Evolutionary conservation across 2,888 invertebrate species (phyloP), one percentile per base, ranked within the genome.

Genomic region (Flabesymbios commensalis): DNA sequence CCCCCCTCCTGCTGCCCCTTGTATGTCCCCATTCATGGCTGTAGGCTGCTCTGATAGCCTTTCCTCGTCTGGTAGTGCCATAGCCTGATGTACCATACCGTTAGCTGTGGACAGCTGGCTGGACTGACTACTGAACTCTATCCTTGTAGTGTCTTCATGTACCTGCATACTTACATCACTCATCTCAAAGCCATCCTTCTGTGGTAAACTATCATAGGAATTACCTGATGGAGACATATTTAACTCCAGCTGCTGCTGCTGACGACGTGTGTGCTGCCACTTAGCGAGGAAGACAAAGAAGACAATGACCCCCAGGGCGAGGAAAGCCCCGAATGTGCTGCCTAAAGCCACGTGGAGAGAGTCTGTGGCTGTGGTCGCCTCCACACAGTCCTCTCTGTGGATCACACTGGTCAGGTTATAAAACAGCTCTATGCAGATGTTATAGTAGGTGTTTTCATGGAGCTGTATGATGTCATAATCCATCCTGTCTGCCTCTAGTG

Each of bases 321-420:
- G 59, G 57, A 70, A 70, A 3, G 70, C 70, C n/a, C 70, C 70
- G 32, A 70, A 69, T 29, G 68, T 67, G 57, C 68, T 69, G 41
- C 70, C 70, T 3, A 70, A 60, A 17, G 70, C 70, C 36, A 70
- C 69, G n/a, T 63, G 54, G 39, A 70, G 57, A 14, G 70, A 70
- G 57, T 69, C 67, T 42, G 59, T 63, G 29, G 63, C 52, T 31
- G 70, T 70, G 17, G 66, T 58, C 3, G 63, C 67, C 29, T 59
- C 45, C 24, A 69, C 57, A 55, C 70, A 70, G 19, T 41, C 22
- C 24, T 56, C 48, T 17, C 26, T 26, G 26, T 29, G 42, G 52
- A 36, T 39, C 36, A 58, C 51, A n/a, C 17, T 31, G 7, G 45
- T 48, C 14, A 54, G n/a, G 48, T 59, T 64, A 17, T 54, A 45